Evolutionary conservation across 2,888 invertebrate species (phyloP).

Genomic region (Coenonympha arcania): DNA sequence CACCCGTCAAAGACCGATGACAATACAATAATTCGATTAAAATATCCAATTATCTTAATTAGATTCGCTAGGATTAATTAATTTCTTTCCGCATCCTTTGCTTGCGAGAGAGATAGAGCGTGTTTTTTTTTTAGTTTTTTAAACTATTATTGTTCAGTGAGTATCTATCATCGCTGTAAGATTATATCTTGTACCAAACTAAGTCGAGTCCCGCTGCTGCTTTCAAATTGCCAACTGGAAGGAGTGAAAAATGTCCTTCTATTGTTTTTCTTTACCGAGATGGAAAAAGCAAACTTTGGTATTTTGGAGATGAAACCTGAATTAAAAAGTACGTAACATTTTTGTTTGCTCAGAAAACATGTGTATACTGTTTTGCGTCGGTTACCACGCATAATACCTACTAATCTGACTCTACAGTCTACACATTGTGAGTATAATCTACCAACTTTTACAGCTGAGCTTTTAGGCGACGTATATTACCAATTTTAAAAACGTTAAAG

Average conservation of each 20-base stretch:
- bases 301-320: constrained; percentile 12
- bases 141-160: no score
- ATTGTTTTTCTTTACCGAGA: constrained; percentile 40
- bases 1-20: no score
- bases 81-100: no score
- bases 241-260: constrained; percentile 46
- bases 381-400: neutral
- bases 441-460: neutral
- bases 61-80: no score
- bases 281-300: constrained; percentile 19
- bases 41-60: no score
- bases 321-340: constrained; percentile 11
- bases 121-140: no score
- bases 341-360: constrained; percentile 6
- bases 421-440: no score
- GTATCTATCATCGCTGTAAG: constrained; percentile 9
- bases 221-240: constrained; percentile 42
- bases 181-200: constrained; percentile 23
- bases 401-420: neutral
- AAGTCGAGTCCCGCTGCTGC: constrained; percentile 30
- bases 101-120: no score
- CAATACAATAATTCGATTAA: no score
- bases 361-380: neutral
- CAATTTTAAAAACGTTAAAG: no score
- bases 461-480: no score